A percentile compares a stretch with the other conserved stretches of the same genome.
Conservation (phyloP, 2,888 invertebrate genomes). For the Hecatera dysodea region DNA sequence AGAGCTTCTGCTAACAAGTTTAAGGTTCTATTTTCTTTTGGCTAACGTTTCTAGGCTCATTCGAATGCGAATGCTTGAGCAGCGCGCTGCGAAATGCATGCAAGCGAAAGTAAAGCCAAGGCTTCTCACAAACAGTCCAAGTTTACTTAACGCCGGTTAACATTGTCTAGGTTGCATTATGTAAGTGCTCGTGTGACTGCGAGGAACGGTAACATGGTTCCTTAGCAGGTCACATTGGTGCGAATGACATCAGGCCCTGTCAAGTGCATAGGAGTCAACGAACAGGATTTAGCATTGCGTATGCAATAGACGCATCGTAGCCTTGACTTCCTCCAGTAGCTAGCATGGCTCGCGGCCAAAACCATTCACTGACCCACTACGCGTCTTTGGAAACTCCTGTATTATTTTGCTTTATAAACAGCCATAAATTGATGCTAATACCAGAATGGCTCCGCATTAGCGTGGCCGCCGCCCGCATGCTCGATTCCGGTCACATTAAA, state of each 20-base stretch:
- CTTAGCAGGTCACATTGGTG: conserved; percentile 88
- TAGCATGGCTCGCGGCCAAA: conserved; percentile 83
- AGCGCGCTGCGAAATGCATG: conserved; percentile 70
- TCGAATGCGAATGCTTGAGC: conserved; percentile 75
- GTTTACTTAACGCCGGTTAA: conserved; percentile 76
- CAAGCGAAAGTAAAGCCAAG: conserved; percentile 85
- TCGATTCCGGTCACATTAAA: conserved; percentile 50
- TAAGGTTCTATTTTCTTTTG: conserved; percentile 72
- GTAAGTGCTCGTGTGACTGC: conserved; percentile 86
- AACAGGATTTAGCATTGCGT: conserved; percentile 87
- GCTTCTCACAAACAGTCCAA: conserved; percentile 76
- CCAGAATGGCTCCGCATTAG: conserved; percentile 48
- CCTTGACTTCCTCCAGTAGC: conserved; percentile 85
- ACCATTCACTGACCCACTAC: conserved; percentile 86
- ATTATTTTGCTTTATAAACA: conserved; percentile 66
- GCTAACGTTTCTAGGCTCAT: conserved; percentile 69
- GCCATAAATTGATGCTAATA: conserved; percentile 45
- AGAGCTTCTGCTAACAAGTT: conserved; percentile 64
- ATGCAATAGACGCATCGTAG: conserved; percentile 84
- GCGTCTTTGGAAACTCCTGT: conserved; percentile 76
- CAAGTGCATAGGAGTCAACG: conserved; percentile 88
- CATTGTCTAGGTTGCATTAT: conserved; percentile 86
- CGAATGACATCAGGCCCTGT: conserved; percentile 88
- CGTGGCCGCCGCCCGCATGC: conserved; percentile 52
- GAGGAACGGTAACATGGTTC: conserved; percentile 88